Evolutionary conservation across 1,140 invertebrate species (phyloP).

Genomic region (Drosophila albomicans): DNA sequence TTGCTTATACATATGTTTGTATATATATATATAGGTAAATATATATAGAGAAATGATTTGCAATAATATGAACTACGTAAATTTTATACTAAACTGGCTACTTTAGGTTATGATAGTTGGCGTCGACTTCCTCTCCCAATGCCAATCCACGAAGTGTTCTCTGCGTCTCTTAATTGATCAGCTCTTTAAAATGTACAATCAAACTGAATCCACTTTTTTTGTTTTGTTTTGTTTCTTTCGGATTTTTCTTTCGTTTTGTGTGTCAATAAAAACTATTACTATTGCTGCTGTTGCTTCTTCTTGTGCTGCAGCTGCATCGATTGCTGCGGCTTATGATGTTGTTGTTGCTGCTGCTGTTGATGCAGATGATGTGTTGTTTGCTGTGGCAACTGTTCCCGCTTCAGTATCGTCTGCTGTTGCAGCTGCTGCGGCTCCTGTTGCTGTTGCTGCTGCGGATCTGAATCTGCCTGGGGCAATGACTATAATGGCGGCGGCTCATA

Average conservation of each 20-base stretch:
- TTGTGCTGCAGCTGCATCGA: constrained; percentile 8
- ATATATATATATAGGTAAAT: neutral
- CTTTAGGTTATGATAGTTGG: constrained; percentile 65
- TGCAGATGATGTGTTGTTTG: neutral
- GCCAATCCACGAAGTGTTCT: neutral
- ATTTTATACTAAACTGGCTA: constrained; percentile 78
- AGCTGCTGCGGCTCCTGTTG: constrained; percentile 2
- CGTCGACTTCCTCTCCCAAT: constrained; percentile 2
- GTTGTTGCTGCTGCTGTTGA: constrained; percentile 18
- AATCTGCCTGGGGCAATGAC: constrained; percentile 41
- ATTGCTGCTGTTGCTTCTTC: constrained; percentile 29
- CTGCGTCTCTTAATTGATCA: constrained; percentile 10
- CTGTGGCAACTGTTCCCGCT: constrained; percentile 22
- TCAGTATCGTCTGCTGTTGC: constrained; percentile 11
- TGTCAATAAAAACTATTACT: constrained; percentile 45
- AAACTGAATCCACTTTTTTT: constrained; percentile 13
- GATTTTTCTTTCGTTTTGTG: neutral
- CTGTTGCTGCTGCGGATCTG: constrained; percentile 31
- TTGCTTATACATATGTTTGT: neutral
- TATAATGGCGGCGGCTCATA: constrained; percentile 77
- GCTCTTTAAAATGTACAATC: constrained; percentile 42
- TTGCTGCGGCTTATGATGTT: neutral
- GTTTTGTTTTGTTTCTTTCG: neutral
- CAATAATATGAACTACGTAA: constrained; percentile 59
- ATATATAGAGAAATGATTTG: constrained; percentile 50